Percentiles rank a stretch among this genome's conserved stretches.
Evolutionary conservation across 2,113 vertebrate genomes (phyloP).

Genomic region (Strix uralensis): DNA sequence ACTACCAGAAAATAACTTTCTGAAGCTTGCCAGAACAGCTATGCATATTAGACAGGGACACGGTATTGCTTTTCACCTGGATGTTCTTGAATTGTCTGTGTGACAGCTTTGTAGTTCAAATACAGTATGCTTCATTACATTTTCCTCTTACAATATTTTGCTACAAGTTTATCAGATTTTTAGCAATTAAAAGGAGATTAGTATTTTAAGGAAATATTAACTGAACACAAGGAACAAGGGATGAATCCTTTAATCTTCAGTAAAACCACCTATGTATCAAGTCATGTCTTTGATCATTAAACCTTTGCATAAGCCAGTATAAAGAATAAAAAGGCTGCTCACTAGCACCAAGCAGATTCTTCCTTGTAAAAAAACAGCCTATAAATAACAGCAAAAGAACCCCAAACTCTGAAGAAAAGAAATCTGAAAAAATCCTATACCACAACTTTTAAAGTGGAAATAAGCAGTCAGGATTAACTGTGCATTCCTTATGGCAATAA

Average conservation of each 20-base stretch:
- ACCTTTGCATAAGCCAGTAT: background rate
- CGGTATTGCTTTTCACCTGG: background rate
- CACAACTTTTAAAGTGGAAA: background rate
- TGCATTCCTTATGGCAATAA: conserved; percentile 24
- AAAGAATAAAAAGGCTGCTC: background rate
- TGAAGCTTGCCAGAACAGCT: background rate
- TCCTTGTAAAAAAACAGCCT: background rate
- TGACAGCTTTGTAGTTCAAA: background rate
- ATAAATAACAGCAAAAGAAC: background rate
- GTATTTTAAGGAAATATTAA: background rate
- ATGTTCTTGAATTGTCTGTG: background rate
- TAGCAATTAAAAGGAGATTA: background rate
- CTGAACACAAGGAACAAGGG: background rate
- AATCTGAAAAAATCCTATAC: background rate
- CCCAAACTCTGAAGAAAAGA: background rate
- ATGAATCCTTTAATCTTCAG: background rate
- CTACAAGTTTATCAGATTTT: background rate
- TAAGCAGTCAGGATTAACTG: background rate
- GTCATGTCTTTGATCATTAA: background rate
- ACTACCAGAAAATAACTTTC: background rate
- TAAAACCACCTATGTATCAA: background rate
- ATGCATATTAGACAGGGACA: background rate
- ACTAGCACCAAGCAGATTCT: background rate
- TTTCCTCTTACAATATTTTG: background rate
- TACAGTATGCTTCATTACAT: background rate